Percentiles rank a stretch among this genome's conserved stretches.
Conservation (phyloP, 2,888 invertebrate genomes). For the Neocrepidodera transversa region DNA sequence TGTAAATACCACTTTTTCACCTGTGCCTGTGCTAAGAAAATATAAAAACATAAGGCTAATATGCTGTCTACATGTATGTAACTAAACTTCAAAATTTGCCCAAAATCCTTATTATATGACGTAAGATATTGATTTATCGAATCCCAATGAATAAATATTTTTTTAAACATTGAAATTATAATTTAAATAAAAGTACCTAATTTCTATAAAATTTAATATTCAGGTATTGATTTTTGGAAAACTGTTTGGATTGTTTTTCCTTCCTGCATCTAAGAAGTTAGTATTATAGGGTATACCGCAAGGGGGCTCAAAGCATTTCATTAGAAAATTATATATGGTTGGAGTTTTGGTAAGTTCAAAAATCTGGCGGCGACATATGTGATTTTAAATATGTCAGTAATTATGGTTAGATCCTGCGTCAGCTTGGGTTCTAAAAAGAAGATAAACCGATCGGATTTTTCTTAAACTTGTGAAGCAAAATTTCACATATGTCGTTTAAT, state of each 20-base stretch:
- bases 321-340: conserved; percentile 1
- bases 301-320: too few species aligned
- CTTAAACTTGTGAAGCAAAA: conserved; percentile 47
- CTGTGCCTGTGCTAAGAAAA: conserved; percentile 16
- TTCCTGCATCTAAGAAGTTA: too few species aligned
- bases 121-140: too few species aligned
- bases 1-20: conserved; percentile 31
- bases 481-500: conserved; percentile 57
- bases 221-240: too few species aligned
- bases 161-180: too few species aligned
- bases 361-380: conserved; percentile 43
- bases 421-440: conserved; percentile 36
- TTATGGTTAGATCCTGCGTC: conserved; percentile 40
- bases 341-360: conserved; percentile 22
- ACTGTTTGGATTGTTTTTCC: too few species aligned
- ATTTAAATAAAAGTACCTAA: too few species aligned
- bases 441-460: conserved; percentile 42
- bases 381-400: conserved; percentile 42
- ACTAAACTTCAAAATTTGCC: too few species aligned
- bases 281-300: too few species aligned
- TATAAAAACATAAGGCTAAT: conserved; percentile 11
- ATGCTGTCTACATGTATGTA: background rate
- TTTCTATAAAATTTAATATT: too few species aligned
- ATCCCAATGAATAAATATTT: too few species aligned
- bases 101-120: too few species aligned